Conservation (phyloP, 2,888 invertebrate genomes). For the Eulithis testata region DNA sequence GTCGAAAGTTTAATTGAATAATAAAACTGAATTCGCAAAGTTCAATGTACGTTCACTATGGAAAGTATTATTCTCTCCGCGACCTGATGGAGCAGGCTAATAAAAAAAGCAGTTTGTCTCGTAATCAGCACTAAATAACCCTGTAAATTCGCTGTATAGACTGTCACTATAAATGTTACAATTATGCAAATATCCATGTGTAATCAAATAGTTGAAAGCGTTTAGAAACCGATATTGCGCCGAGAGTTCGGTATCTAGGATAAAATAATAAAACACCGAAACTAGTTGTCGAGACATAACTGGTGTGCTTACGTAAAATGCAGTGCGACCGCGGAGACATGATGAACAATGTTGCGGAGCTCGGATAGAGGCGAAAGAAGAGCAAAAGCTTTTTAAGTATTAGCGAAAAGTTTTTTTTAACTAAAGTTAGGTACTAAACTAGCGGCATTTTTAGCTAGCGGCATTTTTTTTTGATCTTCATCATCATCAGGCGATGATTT, state of each 20-base stretch:
- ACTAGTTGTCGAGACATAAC: slow-evolving; percentile 46
- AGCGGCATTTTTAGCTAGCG: too few species aligned
- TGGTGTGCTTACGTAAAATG: slow-evolving; percentile 55
- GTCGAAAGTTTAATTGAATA: slow-evolving; percentile 34
- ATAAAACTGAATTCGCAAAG: slow-evolving; percentile 37
- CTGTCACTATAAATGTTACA: slow-evolving; percentile 45
- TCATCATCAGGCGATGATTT: too few species aligned
- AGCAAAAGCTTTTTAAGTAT: not conserved
- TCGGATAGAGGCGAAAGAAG: slow-evolving; percentile 1
- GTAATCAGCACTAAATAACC: slow-evolving; percentile 34
- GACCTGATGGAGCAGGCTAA: slow-evolving; percentile 32
- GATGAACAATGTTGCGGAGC: not conserved
- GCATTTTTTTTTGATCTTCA: too few species aligned
- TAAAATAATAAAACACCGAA: slow-evolving; percentile 65
- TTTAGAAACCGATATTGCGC: slow-evolving; percentile 60
- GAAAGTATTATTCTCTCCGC: slow-evolving; percentile 37
- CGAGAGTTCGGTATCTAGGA: slow-evolving; percentile 56
- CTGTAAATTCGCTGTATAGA: slow-evolving; percentile 38
- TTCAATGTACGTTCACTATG: slow-evolving; percentile 41
- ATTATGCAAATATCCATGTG: slow-evolving; percentile 46
- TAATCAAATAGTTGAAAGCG: slow-evolving; percentile 51
- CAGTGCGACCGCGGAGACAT: slow-evolving; percentile 37
- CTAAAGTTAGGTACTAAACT: too few species aligned
- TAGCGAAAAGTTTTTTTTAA: too few species aligned
- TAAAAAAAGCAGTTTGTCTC: slow-evolving; percentile 33